A percentile compares a stretch with the other conserved stretches of the same genome.
Evolutionary conservation across 2,888 invertebrate genomes (phyloP).

Genomic region (Amiota mariae): DNA sequence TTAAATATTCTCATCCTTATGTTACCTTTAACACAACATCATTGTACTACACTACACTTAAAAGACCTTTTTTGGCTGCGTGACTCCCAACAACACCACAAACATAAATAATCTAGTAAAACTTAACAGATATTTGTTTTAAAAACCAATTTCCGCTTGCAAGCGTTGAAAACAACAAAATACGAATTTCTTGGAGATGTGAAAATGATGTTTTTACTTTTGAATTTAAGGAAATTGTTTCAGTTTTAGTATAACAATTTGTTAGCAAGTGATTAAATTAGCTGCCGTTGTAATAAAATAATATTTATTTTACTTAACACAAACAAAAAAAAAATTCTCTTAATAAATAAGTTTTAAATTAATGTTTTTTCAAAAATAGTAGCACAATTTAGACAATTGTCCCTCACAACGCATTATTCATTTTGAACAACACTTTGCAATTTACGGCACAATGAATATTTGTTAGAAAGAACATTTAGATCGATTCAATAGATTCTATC

Average conservation of each 20-base stretch:
- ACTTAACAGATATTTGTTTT: conserved; percentile 57
- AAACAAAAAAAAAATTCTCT: conserved; percentile 53
- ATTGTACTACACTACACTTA: too few relatives aligned
- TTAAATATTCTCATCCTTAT: too few relatives aligned
- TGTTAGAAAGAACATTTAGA: not conserved
- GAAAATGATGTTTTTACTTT: not conserved
- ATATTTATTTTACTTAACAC: conserved; percentile 59
- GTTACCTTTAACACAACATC: too few relatives aligned
- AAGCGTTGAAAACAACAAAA: conserved; percentile 50
- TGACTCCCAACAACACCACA: not conserved
- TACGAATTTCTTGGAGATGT: conserved; percentile 27
- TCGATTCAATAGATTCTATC: too few relatives aligned
- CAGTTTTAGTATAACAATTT: conserved; percentile 56
- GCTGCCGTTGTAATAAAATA: conserved; percentile 35
- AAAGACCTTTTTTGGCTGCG: too few relatives aligned
- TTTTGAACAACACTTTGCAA: conserved; percentile 43
- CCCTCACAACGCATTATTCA: conserved; percentile 58
- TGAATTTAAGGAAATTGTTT: conserved; percentile 61
- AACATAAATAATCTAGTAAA: not conserved
- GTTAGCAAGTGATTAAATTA: not conserved
- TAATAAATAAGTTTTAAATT: conserved; percentile 58
- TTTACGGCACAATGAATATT: conserved; percentile 10
- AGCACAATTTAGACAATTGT: not conserved
- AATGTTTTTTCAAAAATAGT: conserved; percentile 48
- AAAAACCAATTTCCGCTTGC: conserved; percentile 62